A percentile compares a stretch with the other conserved stretches of the same genome.
These are phyloP conservation scores for Blera fallax DNA, from an alignment of 2,888 invertebrate species.

Conservation along the genomic window DNA sequence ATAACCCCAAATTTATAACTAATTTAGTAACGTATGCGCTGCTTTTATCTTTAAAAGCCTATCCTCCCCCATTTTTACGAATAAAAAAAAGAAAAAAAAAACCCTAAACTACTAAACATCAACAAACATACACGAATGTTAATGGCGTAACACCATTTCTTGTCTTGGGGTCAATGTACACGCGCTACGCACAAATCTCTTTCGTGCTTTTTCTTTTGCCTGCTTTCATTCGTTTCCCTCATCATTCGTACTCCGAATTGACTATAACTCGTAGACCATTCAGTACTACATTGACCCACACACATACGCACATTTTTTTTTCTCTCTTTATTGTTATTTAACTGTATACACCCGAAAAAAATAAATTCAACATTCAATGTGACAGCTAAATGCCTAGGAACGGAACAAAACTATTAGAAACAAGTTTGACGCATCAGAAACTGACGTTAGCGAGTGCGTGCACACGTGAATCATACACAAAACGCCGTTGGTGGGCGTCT, in stretches of 20 bases:
- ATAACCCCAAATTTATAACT: background rate
- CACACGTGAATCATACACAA: slow-evolving; percentile 33
- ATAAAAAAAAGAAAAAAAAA: slow-evolving; percentile 1
- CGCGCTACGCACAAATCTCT: slow-evolving; percentile 35
- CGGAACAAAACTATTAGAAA: slow-evolving; percentile 40
- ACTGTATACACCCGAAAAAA: background rate
- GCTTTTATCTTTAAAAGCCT: slow-evolving; percentile 1
- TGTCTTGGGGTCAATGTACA: slow-evolving; percentile 64
- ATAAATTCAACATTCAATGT: slow-evolving; percentile 12
- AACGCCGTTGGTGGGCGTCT: slow-evolving; percentile 23
- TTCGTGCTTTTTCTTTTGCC: background rate
- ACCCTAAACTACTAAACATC: slow-evolving; percentile 13
- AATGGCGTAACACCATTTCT: slow-evolving; percentile 45
- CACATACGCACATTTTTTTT: slow-evolving; percentile 4
- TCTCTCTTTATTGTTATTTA: slow-evolving; percentile 5
- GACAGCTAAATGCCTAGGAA: slow-evolving; percentile 18
- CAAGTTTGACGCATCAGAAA: slow-evolving; percentile 61
- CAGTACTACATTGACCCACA: slow-evolving; percentile 54
- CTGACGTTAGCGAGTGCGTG: slow-evolving; percentile 34
- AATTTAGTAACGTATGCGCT: background rate
- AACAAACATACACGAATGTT: slow-evolving; percentile 14
- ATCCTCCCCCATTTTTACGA: slow-evolving; percentile 9
- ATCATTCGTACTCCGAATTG: background rate
- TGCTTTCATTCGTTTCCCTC: background rate
- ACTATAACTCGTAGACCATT: slow-evolving; percentile 35